Evolutionary conservation across 2,888 invertebrate genomes (phyloP).

Genomic region (Chromoteleia sp.): DNA sequence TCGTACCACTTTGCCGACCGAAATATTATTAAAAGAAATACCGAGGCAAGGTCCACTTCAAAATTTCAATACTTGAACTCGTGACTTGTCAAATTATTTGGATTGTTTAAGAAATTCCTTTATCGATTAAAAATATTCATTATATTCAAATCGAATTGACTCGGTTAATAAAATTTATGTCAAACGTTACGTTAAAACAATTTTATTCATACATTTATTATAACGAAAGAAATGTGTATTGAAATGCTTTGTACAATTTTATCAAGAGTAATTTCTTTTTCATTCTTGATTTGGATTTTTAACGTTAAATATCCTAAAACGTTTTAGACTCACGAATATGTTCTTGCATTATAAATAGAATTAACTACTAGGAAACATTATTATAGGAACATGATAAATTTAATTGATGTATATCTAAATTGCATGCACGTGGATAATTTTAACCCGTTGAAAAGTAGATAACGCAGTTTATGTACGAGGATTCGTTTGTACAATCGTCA

Average conservation of each 20-base stretch:
- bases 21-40: slow-evolving; percentile 34
- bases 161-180: too few relatives aligned
- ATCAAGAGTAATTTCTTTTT: too few relatives aligned
- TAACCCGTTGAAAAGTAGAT: slow-evolving; percentile 67
- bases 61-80: slow-evolving; percentile 10
- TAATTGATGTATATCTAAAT: slow-evolving; percentile 64
- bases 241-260: too few relatives aligned
- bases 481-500: slow-evolving; percentile 52
- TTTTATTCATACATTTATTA: too few relatives aligned
- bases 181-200: too few relatives aligned
- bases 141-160: too few relatives aligned
- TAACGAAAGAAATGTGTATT: too few relatives aligned
- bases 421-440: slow-evolving; percentile 67
- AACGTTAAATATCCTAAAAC: slow-evolving; percentile 9
- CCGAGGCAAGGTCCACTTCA: background rate
- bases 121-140: too few relatives aligned
- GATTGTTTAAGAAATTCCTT: slow-evolving; percentile 9
- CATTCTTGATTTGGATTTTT: background rate
- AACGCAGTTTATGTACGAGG: slow-evolving; percentile 45
- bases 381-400: slow-evolving; percentile 63
- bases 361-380: slow-evolving; percentile 43
- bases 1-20: slow-evolving; percentile 20
- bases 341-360: slow-evolving; percentile 19
- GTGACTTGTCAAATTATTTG: slow-evolving; percentile 7
- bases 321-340: background rate